These are phyloP conservation scores for Andrena praecox DNA, from an alignment of 2,888 invertebrate species.

Conservation along the genomic window DNA sequence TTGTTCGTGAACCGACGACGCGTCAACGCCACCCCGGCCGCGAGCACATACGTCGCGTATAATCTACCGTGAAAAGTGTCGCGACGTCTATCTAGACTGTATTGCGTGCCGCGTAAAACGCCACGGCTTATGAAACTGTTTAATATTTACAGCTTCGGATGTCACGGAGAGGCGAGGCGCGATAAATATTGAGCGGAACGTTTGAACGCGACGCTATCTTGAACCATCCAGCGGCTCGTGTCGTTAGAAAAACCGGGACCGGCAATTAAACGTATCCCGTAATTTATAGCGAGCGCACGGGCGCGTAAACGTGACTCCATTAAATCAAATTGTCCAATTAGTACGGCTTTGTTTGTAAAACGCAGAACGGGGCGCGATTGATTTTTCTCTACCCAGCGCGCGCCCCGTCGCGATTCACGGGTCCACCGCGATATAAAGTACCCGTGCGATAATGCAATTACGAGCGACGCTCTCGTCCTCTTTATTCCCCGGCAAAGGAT, in stretches of 20 bases:
- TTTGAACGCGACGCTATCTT: constrained; percentile 3
- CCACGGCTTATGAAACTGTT: background rate
- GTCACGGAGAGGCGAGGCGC: background rate
- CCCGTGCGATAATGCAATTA: constrained; percentile 41
- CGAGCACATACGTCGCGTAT: background rate
- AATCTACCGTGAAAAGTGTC: constrained; percentile 25
- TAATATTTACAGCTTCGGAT: constrained; percentile 8
- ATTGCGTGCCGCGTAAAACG: background rate
- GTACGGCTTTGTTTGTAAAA: constrained; percentile 57
- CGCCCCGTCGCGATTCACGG: constrained; percentile 29
- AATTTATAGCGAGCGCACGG: constrained; percentile 51
- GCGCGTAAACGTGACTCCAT: constrained; percentile 56
- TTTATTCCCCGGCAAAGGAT: constrained; percentile 5
- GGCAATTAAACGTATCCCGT: constrained; percentile 54
- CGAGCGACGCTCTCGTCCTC: constrained; percentile 8
- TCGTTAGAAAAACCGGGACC: constrained; percentile 42
- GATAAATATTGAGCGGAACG: constrained; percentile 22
- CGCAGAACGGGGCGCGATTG: constrained; percentile 33
- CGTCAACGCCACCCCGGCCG: background rate
- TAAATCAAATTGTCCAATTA: constrained; percentile 70
- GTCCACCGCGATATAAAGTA: constrained; percentile 27
- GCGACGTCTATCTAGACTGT: constrained; percentile 1
- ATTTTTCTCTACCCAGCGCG: constrained; percentile 36
- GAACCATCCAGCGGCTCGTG: background rate
- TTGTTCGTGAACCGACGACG: constrained; percentile 16